Evolutionary conservation across 2,888 invertebrate species (phyloP).

Genomic region (Entomobrya multifasciata): DNA sequence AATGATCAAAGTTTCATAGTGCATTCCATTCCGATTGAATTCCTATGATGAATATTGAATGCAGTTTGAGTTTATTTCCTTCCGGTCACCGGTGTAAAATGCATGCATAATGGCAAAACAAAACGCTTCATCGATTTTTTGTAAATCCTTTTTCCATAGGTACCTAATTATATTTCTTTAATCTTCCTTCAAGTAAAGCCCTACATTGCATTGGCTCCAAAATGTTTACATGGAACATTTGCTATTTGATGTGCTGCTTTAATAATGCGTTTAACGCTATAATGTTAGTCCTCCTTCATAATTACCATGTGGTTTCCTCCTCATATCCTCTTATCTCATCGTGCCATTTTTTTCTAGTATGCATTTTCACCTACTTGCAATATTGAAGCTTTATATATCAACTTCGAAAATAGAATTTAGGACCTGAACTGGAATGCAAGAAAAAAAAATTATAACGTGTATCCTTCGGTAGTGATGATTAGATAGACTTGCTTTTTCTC

Average conservation of each 20-base stretch:
- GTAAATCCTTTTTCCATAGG: too few species aligned
- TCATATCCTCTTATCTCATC: conserved; percentile 7
- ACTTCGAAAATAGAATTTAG: conserved; percentile 74
- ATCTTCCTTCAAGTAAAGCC: too few species aligned
- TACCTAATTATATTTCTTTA: too few species aligned
- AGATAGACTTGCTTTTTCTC: background rate
- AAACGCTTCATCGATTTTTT: too few species aligned
- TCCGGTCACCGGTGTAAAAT: too few species aligned
- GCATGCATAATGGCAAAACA: too few species aligned
- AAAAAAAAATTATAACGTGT: conserved; percentile 33
- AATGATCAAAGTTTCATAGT: too few species aligned
- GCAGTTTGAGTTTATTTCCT: too few species aligned
- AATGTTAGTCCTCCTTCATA: background rate
- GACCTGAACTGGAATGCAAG: conserved; percentile 68
- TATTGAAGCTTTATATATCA: conserved; percentile 32
- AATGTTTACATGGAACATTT: conserved; percentile 18
- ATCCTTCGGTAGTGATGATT: background rate
- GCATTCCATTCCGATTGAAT: background rate
- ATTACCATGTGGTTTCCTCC: too few species aligned
- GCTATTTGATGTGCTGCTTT: background rate
- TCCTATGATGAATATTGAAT: background rate
- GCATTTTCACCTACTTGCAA: background rate
- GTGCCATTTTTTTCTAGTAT: conserved; percentile 13
- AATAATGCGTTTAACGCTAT: too few species aligned
- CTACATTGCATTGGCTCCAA: too few species aligned